Evolutionary conservation across 2,797 vertebrate species (phyloP).

Genomic region (Poeciliopsis infans): DNA sequence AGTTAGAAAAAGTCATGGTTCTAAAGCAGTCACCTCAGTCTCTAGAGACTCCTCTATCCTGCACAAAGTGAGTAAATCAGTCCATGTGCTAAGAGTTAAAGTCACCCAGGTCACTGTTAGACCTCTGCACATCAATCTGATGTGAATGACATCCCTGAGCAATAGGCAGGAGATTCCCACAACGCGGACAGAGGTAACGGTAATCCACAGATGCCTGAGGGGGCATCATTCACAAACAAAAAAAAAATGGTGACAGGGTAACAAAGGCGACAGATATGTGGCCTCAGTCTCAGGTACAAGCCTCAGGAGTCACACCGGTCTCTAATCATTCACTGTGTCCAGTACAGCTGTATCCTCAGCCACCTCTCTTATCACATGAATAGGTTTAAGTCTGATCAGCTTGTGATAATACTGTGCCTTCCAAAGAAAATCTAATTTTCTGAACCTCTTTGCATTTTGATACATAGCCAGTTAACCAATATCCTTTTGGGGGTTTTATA

Average conservation of each 20-base stretch:
- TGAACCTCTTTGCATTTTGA: not conserved
- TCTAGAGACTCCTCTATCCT: constrained; percentile 21
- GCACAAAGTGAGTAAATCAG: constrained; percentile 48
- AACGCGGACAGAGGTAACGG: constrained; percentile 66
- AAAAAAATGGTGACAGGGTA: constrained; percentile 59
- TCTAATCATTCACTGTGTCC: constrained; percentile 43
- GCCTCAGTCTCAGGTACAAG: constrained; percentile 43
- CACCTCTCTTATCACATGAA: constrained; percentile 30
- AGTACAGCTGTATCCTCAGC: constrained; percentile 35
- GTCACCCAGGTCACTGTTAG: constrained; percentile 65
- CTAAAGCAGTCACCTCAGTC: constrained; percentile 32
- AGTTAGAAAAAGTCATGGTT: constrained; percentile 8
- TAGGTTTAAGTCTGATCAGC: not conserved
- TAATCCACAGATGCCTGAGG: constrained; percentile 64
- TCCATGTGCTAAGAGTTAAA: constrained; percentile 56
- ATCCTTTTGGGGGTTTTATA: not conserved
- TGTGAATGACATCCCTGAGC: constrained; percentile 31
- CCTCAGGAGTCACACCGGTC: constrained; percentile 23
- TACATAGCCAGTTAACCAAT: not conserved
- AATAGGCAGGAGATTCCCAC: constrained; percentile 67
- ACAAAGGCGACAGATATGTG: constrained; percentile 53
- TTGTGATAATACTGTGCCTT: not conserved
- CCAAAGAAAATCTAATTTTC: not conserved
- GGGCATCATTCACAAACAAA: constrained; percentile 64
- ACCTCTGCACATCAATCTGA: constrained; percentile 73